Evolutionary conservation across 37 sponge, comb jelly and placozoan genomes (phyloP), one percentile per base, ranked within the genome.

Genomic region (Ianthella basta): DNA sequence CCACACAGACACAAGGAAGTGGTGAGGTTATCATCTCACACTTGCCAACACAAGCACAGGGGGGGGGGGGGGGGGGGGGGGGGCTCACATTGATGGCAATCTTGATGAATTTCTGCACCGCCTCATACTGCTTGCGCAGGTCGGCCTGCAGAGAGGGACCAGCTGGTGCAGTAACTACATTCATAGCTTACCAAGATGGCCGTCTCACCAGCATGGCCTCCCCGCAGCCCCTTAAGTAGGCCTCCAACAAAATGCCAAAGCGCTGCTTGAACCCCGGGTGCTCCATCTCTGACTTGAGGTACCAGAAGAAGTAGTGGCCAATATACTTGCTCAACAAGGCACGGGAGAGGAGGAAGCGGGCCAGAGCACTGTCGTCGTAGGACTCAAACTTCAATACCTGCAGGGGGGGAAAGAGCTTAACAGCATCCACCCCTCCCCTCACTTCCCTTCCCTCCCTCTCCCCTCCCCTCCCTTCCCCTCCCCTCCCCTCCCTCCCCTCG

Each of bases 221-320:
- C 23, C 97, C 97, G 83, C 97, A 96, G 12, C 97, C 97, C 24
- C 87, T 69, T 34, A 96, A 86, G 59, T 89, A 96, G 79, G 94
- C 92, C 88, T 96, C 94, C 77, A 96, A 85, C 5, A 96, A 88
- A 35, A 94, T 89, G 10, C 94, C 92, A 86, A 96, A 96, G 56
- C 92, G 53, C 67, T 96, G 94, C 63, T 83, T 88, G 88, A 88
- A 96, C 72, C 91, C 92, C 15, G 92, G 92, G 14, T 90, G 78
- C 57, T 94, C 97, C 94, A 93, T 96, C 85, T 96, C 97, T 29
- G 97, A 89, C 20, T 91, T 81, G 35, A 96, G 89, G 79, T 92
- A 96, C 97, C 97, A 96, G 87, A 87, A 96, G 83, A 96, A 96
- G 92, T 82, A 94, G 83, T 96, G 97, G 15, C 97, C 97, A 38